Conservation (phyloP, 2,888 invertebrate genomes). For the Lasius fuliginosus region DNA sequence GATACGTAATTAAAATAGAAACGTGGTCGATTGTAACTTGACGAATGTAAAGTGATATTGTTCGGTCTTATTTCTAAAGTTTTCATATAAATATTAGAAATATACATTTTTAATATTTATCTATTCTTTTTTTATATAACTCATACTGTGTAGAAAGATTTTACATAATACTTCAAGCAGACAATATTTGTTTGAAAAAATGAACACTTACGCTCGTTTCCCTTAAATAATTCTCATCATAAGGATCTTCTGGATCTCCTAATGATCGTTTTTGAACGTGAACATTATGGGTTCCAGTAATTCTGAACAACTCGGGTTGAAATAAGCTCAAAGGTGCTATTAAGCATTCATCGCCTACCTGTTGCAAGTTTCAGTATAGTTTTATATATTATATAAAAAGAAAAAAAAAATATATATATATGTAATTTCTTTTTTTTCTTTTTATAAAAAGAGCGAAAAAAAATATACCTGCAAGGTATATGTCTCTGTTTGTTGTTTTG, state of each 20-base stretch:
- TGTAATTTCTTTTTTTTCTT: conserved; percentile 11
- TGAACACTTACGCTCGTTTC: conserved; percentile 92
- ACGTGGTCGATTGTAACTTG: neutral
- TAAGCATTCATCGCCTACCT: conserved; percentile 97
- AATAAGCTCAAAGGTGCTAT: conserved; percentile 96
- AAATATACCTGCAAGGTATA: conserved; percentile 90
- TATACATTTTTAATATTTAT: neutral
- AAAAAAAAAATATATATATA: neutral
- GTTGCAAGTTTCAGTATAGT: conserved; percentile 66
- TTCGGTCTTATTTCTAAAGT: neutral
- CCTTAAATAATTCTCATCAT: conserved; percentile 96
- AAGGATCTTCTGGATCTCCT: conserved; percentile 97
- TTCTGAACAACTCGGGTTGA: conserved; percentile 94
- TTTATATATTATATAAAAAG: neutral
- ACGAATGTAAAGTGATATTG: neutral
- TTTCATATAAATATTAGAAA: neutral
- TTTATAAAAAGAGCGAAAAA: conserved; percentile 19
- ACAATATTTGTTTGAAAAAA: neutral
- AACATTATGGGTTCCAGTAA: conserved; percentile 92
- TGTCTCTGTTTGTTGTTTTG: conserved; percentile 90
- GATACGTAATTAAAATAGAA: neutral
- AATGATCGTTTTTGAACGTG: conserved; percentile 91
- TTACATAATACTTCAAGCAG: neutral
- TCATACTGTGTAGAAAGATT: neutral
- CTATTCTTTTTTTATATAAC: neutral